phyloP scores from a whole-genome alignment of 2,113 vertebrate genomes.

The Nicator chloris region DNA sequence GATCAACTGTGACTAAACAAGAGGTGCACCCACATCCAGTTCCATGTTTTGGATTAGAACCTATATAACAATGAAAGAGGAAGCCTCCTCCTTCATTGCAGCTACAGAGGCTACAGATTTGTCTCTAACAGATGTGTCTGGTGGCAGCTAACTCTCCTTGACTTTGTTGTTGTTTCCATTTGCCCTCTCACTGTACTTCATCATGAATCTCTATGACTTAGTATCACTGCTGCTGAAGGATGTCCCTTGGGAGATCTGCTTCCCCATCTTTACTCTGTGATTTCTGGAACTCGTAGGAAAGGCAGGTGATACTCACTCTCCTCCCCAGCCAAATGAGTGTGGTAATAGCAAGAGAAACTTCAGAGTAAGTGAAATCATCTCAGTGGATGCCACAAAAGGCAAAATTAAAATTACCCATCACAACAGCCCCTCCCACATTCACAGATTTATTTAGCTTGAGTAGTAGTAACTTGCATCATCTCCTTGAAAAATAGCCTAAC shows the following conservation, averaged over 20 bases:
- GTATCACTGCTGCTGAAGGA: background rate
- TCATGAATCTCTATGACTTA: background rate
- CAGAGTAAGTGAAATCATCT: background rate
- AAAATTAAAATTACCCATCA: background rate
- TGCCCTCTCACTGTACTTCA: background rate
- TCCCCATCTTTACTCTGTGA: background rate
- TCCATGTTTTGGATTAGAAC: background rate
- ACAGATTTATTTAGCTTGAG: background rate
- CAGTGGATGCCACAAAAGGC: background rate
- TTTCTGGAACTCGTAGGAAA: background rate
- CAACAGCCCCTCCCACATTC: slow-evolving; percentile 15
- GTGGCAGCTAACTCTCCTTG: background rate
- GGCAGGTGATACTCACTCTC: background rate
- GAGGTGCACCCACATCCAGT: background rate
- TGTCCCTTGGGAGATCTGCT: background rate
- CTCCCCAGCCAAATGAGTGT: background rate
- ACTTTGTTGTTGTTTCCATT: background rate
- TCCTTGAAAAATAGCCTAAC: slow-evolving; percentile 17
- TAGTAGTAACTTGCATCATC: slow-evolving; percentile 28
- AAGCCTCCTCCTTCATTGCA: background rate
- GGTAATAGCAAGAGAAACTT: background rate
- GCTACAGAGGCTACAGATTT: background rate
- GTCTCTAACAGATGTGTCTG: background rate
- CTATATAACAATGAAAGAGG: background rate
- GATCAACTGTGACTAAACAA: background rate